Base-by-base conservation (phyloP, 2,888 invertebrate species). In the Hydraecia micacea region DNA sequence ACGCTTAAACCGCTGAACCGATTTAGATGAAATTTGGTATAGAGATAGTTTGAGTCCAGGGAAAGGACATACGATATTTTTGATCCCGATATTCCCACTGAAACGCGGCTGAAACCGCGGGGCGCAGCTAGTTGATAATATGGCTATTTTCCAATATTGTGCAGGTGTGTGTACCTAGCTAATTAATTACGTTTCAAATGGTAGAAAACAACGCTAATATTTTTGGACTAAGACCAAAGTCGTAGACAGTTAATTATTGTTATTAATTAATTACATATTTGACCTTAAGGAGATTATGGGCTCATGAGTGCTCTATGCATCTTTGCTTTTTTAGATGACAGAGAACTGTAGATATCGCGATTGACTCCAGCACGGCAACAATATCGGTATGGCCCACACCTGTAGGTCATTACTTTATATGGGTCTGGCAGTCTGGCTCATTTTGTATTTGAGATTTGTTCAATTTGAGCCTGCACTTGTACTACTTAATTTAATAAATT, bases 101-200 rank as follows among this genome's bases (percentile, higher is more conserved):
- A 3, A 32, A 32, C 3, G 32, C 32, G 32, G 32, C 3, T 32
- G 32, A 32, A 32, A 32, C 32, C 32, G 32, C 32, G 32, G 32
- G 32, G 32, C 32, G 32, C 32, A 32, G 32, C 32, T 32, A 32
- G 32, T 81, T 66, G 49, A 76, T 71, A 73, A 65, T 36, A 60
- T 87, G 86, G 87, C 87, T 39, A 39, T 52, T 68, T 73, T 75
- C 80, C 86, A 82, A 80, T 71, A 81, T 28, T 39, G 7, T 62
- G 11, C 66, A 71, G 28, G 55, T 63, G 39, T 58, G 28, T 46
- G 46, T 67, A 83, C 32, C 49, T 60, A 72, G 68, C 46, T 73
- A 84, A 75, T 76, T 79, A 32, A 79, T 66, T 63, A 66, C 13
- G 52, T 78, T 75, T 81, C 46, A 65, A 75, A 60, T 73, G 69